Evolutionary conservation across 92 coral and sea anemone genomes (phyloP), one percentile per base, ranked within the genome.

Genomic region (Zoanthus sansibaricus): DNA sequence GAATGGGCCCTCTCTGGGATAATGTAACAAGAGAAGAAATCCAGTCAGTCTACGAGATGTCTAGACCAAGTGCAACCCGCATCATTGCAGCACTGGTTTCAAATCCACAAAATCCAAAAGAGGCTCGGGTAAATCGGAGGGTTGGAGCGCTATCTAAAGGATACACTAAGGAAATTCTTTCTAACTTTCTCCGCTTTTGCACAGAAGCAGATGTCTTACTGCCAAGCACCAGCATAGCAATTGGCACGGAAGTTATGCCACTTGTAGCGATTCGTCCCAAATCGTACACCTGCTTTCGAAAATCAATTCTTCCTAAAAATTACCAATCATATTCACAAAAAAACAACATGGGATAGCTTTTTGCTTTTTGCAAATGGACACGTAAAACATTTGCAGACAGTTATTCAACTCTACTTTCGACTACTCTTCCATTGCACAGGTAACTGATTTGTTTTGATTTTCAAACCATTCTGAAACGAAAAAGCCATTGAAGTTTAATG

Each of bases 241-340:
- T 58, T 13, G n/a, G 18, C 18, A 58, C 73, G 17, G 91, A 87
- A 52, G 61, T 86, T 8, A 83, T 87, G 77, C 67, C 87, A 12
- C 93, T 87, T 32, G 72, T 72, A 67, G 89, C 87, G 31, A 33
- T 87, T 48, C 80, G 89, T 74, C 95, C 87, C 6, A 90, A 75
- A 82, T 51, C 95, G 47, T 75, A 52, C 79, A 92, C 91, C 14
- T 92, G 91, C 54, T 92, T 92, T 58, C 79, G 69, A 73, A 92
- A 54, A 48, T 83, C 83, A 58, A 77, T 52, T 72, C 70, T 92
- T 12, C 89, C 91, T 83, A 90, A 73, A 72, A 77, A 87, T 82
- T 87, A 78, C 58, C 86, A 89, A 31, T 75, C 89, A 25, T 86
- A 79, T 77, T 47, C 70, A 68, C 86, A 92, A 30, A 37, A 4